Base-by-base conservation (phyloP, 2,113 vertebrate genomes). In the Scolopax mira region DNA sequence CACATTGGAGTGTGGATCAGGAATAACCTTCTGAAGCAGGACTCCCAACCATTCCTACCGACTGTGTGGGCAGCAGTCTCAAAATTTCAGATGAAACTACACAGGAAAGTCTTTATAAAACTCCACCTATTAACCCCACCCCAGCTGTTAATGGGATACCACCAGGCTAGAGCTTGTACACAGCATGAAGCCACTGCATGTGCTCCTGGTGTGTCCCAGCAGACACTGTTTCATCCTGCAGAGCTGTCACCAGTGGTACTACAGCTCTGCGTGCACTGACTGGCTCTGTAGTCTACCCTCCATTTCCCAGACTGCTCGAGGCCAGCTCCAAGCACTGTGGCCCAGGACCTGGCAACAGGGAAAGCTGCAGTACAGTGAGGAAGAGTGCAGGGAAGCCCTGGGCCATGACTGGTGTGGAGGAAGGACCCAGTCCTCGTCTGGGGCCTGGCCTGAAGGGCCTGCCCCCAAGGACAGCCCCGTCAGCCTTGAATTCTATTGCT, bases 181-280 rank as follows among this genome's bases (percentile, higher is more conserved):
- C 12, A 64, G 21, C n/a, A 42, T 1, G 3, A 89, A 81, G 48
- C 12, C 21, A n/a, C 21, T 22, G 48, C 17, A 22, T 30, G 6
- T 10, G 3, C 23, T 33, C 30, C 13, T 69, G n/a, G 17, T 25
- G 25, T 41, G 11, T 37, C 15, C 44, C 27, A 28, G 27, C 33
- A 37, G 22, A 22, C 4, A 3, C 44, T 17, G 6, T 33, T 73
- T 37, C 3, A 0, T 33, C 44, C 44, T 33, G 58, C 22, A 33
- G 18, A 64, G 39, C 33, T 58, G 37, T 60, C 18, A 58, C 10
- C 10, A 60, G 51, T 1, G 2, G 22, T 33, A 37, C 18, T 44
- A 19, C 44, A 44, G 14, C 11, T 52, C 52, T n/a, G 15, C 0
- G 0, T 28, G 37, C 28, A 46, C 60, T 1, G 0, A 3, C 37